Evolutionary conservation across 2,888 invertebrate genomes (phyloP).

Genomic region (Acronicta psi): DNA sequence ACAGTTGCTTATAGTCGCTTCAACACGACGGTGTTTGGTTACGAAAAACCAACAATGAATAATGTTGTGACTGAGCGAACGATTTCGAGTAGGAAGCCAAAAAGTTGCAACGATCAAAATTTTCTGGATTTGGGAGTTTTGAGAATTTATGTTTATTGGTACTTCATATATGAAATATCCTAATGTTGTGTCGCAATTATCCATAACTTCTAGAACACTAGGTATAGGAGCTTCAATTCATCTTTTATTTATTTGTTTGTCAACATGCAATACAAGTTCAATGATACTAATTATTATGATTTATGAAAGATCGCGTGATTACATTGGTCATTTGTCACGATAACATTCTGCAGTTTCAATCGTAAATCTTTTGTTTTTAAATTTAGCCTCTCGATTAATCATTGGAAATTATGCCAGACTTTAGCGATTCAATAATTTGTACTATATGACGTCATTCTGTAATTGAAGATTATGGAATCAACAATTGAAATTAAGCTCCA

Average conservation of each 20-base stretch:
- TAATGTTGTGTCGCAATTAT: too few species aligned
- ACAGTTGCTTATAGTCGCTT: too few species aligned
- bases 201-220: conserved; percentile 28
- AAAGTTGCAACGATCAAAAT: too few species aligned
- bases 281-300: conserved; percentile 33
- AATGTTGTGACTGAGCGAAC: too few species aligned
- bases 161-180: too few species aligned
- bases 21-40: too few species aligned
- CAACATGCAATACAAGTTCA: conserved; percentile 46
- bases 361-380: conserved; percentile 33
- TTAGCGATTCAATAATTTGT: neutral
- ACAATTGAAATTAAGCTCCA: too few species aligned
- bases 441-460: neutral
- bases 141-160: too few species aligned
- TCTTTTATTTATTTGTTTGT: conserved; percentile 28
- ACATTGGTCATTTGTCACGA: conserved; percentile 4
- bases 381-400: conserved; percentile 7
- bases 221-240: conserved; percentile 1
- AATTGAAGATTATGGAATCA: too few species aligned
- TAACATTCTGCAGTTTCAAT: conserved; percentile 18
- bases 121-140: too few species aligned
- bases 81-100: too few species aligned
- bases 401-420: neutral
- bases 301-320: conserved; percentile 39
- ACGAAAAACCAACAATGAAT: too few species aligned